Evolutionary conservation across 2,797 vertebrate species (phyloP), one percentile per base, ranked within the genome.

Genomic region (Myotis daubentonii): DNA sequence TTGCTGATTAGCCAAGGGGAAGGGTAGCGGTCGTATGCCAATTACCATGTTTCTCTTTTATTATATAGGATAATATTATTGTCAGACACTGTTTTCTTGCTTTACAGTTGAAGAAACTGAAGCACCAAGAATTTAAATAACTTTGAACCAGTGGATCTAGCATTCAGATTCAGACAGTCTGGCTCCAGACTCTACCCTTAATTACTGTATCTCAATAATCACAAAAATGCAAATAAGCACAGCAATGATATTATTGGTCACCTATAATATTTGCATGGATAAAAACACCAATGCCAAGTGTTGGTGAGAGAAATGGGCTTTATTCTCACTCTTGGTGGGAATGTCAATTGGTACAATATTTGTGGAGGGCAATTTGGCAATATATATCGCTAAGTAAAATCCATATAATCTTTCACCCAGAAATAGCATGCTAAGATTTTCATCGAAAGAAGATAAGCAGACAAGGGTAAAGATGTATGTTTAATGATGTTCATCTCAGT

Each of bases 71-170:
- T 93, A 11, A 47, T 87, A 17, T 47, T 44, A 53, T 55, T 68
- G 8, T 25, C 53, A 71, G 23, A 47, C 57, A 72, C 22, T 70
- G 13, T 47, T 76, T 80, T 16, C 66, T 87, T 81, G 68, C 47
- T 79, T 96, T 91, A 88, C 20, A 75, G 9, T 78, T 93, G n/a
- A 74, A 57, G 38, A 92, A 94, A 83, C 47, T 71, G 41, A 92
- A 15, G 33, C 68, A 91, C 33, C 36, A 91, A 41, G 36, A 91
- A 25, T 60, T 81, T 94, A 90, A 82, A 19, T 88, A 80, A 87
- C 71, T 88, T 94, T 68, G 51, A 78, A 89, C 41, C 60, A 79
- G 41, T 93, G 33, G 53, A 93, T 47, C 36, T 13, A 83, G 55
- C 22, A 86, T 93, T 94, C 38, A 88, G 22, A 81, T 91, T 74